Evolutionary conservation across 1,140 invertebrate genomes (phyloP).

Genomic region (Battus philenor): DNA sequence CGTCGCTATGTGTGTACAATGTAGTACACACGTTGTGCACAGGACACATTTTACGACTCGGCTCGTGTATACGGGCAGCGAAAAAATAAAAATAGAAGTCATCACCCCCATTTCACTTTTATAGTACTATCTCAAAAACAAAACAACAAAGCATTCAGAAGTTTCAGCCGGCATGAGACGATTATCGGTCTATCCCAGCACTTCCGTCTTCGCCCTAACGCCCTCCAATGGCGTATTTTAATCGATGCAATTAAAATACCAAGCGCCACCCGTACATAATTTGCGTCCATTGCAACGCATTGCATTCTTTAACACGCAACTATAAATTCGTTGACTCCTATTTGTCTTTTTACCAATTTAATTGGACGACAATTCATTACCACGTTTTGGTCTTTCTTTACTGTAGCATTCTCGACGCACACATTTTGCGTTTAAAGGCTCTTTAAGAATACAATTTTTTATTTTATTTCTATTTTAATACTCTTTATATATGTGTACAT

Average conservation of each 20-base stretch:
- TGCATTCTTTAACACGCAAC: slow-evolving; percentile 6
- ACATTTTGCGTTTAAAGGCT: too few species aligned
- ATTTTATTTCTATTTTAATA: too few species aligned
- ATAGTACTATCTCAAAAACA: slow-evolving; percentile 4
- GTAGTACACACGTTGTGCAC: too few species aligned
- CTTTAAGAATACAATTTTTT: too few species aligned
- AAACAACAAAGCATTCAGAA: slow-evolving; percentile 4
- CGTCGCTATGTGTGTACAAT: too few species aligned
- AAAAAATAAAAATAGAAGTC: slow-evolving; percentile 1
- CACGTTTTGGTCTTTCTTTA: background rate
- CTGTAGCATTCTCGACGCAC: too few species aligned
- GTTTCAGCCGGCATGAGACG: slow-evolving; percentile 29
- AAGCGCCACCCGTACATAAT: slow-evolving; percentile 22
- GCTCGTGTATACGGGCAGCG: too few species aligned
- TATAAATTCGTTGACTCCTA: slow-evolving; percentile 7
- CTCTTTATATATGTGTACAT: too few species aligned
- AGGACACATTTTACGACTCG: too few species aligned
- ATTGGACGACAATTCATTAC: slow-evolving; percentile 8
- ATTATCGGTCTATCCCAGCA: slow-evolving; percentile 33
- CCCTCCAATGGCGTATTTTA: slow-evolving; percentile 21
- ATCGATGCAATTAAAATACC: slow-evolving; percentile 23
- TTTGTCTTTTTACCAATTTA: slow-evolving; percentile 16
- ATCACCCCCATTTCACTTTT: background rate
- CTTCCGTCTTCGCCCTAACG: slow-evolving; percentile 23
- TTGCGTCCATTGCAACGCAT: slow-evolving; percentile 17